These are phyloP conservation scores for Potamarius usumacintae DNA, from an alignment of 2,113 vertebrate species.

Conservation along the genomic window DNA sequence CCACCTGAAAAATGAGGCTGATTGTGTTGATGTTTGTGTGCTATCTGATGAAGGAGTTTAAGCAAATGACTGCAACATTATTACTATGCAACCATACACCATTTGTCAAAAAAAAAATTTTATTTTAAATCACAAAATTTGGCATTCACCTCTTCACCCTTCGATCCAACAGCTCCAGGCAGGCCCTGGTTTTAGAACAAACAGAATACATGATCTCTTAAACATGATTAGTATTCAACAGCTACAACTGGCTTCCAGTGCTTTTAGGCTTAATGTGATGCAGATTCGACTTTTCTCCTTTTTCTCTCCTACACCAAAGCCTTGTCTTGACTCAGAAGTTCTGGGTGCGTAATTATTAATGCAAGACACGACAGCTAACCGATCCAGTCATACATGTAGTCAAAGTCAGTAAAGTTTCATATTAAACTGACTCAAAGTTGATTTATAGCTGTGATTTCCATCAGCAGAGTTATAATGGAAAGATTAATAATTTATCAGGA, in stretches of 20 bases:
- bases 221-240: constrained; percentile 35
- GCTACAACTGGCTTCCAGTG: constrained; percentile 27
- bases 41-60: not conserved
- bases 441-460: not conserved
- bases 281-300: not conserved
- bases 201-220: constrained; percentile 21
- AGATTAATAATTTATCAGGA: constrained; percentile 10
- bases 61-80: no score
- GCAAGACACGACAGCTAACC: not conserved
- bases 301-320: constrained; percentile 17
- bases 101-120: no score
- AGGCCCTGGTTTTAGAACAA: constrained; percentile 69
- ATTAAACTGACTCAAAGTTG: constrained; percentile 18
- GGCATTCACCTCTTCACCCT: constrained; percentile 78
- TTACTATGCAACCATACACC: no score
- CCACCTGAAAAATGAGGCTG: not conserved
- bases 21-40: not conserved
- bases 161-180: constrained; percentile 76
- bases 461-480: not conserved
- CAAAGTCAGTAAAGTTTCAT: constrained; percentile 5
- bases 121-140: not conserved
- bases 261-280: constrained; percentile 1
- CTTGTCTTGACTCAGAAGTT: constrained; percentile 9
- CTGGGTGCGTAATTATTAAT: constrained; percentile 25
- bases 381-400: not conserved